Evolutionary conservation across 2,797 vertebrate species (phyloP).

Genomic region (Cuniculus paca): DNA sequence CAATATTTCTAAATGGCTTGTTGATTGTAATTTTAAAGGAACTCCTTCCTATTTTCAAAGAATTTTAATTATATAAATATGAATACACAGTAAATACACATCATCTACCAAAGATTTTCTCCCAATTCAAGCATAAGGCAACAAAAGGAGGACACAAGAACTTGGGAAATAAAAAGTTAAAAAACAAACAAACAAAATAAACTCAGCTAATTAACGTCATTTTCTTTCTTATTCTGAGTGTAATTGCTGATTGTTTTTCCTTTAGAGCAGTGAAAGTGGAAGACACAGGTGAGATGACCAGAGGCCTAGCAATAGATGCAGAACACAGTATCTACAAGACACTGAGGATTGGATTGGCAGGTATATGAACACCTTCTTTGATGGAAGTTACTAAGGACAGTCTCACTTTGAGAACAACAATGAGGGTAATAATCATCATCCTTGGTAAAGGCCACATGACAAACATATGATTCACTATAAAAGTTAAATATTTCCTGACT

Average conservation of each 20-base stretch:
- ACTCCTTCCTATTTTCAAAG: background rate
- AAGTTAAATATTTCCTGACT: background rate
- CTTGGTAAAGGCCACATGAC: background rate
- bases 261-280: background rate
- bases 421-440: background rate
- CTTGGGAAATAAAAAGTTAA: background rate
- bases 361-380: background rate
- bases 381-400: background rate
- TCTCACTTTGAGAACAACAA: background rate
- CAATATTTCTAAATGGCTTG: background rate
- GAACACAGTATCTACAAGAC: background rate
- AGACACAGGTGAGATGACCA: background rate
- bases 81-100: background rate
- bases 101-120: conserved; percentile 9
- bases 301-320: background rate
- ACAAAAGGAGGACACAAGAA: background rate
- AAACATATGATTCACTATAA: background rate
- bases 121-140: background rate
- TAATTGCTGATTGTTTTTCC: background rate
- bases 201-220: background rate
- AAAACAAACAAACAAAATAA: background rate
- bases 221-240: background rate
- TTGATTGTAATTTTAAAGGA: background rate
- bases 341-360: background rate
- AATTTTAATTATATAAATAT: background rate